A percentile compares a stretch with the other conserved stretches of the same genome.
Conservation (phyloP, 2,888 invertebrate species). For the Anoncus sp. region DNA sequence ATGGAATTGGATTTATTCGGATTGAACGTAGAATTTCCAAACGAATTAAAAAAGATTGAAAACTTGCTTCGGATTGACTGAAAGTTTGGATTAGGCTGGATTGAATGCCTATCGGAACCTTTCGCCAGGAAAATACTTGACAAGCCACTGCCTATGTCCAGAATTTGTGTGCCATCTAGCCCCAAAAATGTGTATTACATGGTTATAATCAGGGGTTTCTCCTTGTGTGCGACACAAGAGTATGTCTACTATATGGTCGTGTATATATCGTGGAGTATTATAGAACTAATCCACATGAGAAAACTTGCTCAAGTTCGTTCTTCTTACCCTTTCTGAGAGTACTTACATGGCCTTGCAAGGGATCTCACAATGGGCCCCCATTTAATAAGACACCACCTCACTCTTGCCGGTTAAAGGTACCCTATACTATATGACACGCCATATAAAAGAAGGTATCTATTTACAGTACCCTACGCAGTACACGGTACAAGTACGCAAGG, state of each 20-base stretch:
- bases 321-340: constrained; percentile 9
- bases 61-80: too few species aligned
- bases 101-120: too few species aligned
- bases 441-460: constrained; percentile 18
- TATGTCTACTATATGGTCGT: neutral
- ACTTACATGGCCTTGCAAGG: constrained; percentile 29
- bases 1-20: too few species aligned
- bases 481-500: constrained; percentile 5
- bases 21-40: too few species aligned
- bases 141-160: too few species aligned
- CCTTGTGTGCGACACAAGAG: neutral
- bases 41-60: too few species aligned
- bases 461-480: constrained; percentile 3
- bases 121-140: too few species aligned
- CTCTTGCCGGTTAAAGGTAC: constrained; percentile 40
- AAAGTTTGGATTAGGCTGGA: too few species aligned
- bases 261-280: neutral
- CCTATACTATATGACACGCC: constrained; percentile 3
- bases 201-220: neutral
- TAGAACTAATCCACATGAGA: neutral
- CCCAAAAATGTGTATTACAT: neutral
- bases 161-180: neutral
- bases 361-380: constrained; percentile 61
- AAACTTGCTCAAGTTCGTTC: constrained; percentile 52
- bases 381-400: constrained; percentile 54